These are phyloP conservation scores for Tylochromis polylepis DNA, from an alignment of 2,113 vertebrate species.

Conservation along the genomic window DNA sequence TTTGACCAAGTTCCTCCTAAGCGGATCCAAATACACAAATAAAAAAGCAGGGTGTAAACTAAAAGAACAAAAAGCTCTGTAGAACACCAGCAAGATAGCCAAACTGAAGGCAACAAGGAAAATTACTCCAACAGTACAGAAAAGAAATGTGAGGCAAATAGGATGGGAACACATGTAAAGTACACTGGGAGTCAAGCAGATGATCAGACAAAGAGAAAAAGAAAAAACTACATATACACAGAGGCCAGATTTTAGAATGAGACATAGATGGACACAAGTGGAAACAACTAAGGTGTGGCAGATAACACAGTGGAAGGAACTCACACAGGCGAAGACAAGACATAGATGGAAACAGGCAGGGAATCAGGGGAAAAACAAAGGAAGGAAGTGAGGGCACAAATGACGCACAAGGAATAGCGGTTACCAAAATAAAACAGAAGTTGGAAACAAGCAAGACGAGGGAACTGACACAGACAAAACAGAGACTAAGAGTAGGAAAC, in stretches of 20 bases:
- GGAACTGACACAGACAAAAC: neutral
- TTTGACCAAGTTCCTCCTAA: neutral
- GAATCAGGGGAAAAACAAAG: neutral
- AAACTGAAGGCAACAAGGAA: neutral
- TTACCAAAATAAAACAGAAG: neutral
- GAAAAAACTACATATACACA: neutral
- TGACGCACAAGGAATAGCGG: neutral
- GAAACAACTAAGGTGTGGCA: neutral
- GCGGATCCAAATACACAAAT: neutral
- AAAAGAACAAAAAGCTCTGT: neutral
- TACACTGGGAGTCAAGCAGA: neutral
- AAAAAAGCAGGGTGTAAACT: neutral
- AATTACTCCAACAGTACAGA: neutral
- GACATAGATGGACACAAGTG: neutral
- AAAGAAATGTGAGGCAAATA: neutral
- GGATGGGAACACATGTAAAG: neutral
- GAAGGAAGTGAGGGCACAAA: neutral
- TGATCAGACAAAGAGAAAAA: neutral
- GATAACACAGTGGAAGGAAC: neutral
- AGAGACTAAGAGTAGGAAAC: neutral
- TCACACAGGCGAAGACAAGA: neutral
- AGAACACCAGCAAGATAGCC: neutral
- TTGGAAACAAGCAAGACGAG: neutral
- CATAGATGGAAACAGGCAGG: neutral
- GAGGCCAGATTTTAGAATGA: neutral